Evolutionary conservation across 1,140 invertebrate genomes (phyloP), one percentile per base, ranked within the genome.

Genomic region (Lethrus apterus): DNA sequence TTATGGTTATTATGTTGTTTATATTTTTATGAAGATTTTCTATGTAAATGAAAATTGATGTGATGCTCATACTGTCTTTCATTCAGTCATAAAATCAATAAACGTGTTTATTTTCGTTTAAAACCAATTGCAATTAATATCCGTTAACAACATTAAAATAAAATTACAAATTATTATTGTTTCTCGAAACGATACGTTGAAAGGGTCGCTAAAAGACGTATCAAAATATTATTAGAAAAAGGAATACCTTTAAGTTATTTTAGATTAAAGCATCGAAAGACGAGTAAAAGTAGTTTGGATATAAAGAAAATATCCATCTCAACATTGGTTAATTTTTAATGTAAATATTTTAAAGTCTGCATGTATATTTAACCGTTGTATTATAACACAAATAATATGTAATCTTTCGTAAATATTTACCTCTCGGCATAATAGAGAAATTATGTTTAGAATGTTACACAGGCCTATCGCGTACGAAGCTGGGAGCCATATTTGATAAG

Each of bases 351-450:
- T 38, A 38, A 38, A 38, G 19, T 38, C 35, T 21, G 35, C 24
- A 38, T 38, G 35, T 38, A 38, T 38, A 38, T 38, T 38, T 38
- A 38, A 21, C 35, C 10, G 35, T 38, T 21, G 35, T 21, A 38
- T 38, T 38, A 38, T 38, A 38, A 38, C 35, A 38, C 35, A 38
- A 38, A 38, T 38, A 38, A 38, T 38, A 38, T 38, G 35, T 38
- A 38, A 38, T 38, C 35, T 38, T 21, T 18, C 20, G 18, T 38
- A 38, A 38, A 38, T 38, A 38, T 38, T 38, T 38, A 13, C 24
- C 20, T 38, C 24, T 38, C 11, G 24, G 24, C 35, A 38, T 38
- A 38, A 38, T 38, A 38, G 35, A 23, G 20, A 21, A 38, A 38
- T 38, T 38, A 38, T 19, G 35, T 38, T 38, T 38, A 38, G 24